Evolutionary conservation across 2,797 vertebrate species (phyloP), one percentile per base, ranked within the genome.

Genomic region (Sternarchorhynchus goeldii): DNA sequence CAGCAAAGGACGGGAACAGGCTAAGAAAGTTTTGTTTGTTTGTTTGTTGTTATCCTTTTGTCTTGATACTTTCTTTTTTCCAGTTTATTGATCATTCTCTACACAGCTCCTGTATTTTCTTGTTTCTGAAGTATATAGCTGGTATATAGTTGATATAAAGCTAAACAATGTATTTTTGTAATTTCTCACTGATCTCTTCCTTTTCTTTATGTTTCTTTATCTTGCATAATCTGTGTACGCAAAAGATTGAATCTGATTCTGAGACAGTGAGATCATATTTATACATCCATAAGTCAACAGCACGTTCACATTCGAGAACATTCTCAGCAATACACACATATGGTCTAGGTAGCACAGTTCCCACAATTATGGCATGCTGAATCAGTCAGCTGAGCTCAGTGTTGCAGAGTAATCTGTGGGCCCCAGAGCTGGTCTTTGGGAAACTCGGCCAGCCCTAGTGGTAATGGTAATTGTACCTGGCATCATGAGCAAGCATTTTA

Each of bases 1-100:
- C 88, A 91, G 85, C 85, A 84, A 79, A 88, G 88, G 89, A 89
- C 86, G 71, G 85, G 80, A 81, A 75, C 79, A 82, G 88, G 83
- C 78, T 85, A 85, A 83, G 73, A 87, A 86, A 29, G 57, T 41
- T 41, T 50, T 10, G 12, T 21, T 34, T 21, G 2, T 73, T 79
- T 69, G 68, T 56, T 50, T 67, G 36, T 34, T 72, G 53, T 36
- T 56, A 50, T 76, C 41, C 50, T 6, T 36, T 14, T 79, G 72
- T 60, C 67, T 58, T 25, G 17, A 62, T 58, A 68, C 17, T 55
- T 53, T 56, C 73, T 56, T 56, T 8, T 64, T 17, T 64, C 32
- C 4, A n/a, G 29, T 59, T 17, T 58, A 34, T 60, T 53, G 2
- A 45, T 69, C 41, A 66, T 17, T 67, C 3, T 4, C 59, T 18